phyloP scores from a whole-genome alignment of 2,888 invertebrate species.

The Tenthredo scrophulariae region DNA sequence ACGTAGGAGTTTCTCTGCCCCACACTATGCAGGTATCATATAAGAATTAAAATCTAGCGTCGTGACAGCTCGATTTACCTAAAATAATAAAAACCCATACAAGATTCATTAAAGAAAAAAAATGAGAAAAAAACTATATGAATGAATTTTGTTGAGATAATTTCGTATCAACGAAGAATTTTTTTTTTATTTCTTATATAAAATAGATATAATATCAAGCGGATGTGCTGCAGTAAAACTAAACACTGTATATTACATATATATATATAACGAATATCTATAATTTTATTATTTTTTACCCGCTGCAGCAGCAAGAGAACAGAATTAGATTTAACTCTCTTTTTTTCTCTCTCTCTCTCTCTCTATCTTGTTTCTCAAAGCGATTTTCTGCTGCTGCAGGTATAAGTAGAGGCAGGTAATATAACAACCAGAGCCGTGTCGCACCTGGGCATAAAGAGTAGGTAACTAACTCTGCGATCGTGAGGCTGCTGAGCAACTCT shows the following conservation, averaged over 20 bases:
- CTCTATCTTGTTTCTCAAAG: neutral
- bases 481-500: constrained; percentile 34
- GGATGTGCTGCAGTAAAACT: neutral
- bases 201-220: neutral
- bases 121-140: neutral
- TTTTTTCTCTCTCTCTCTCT: too few species aligned
- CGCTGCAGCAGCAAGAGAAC: constrained; percentile 1
- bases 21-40: neutral
- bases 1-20: neutral
- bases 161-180: neutral
- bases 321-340: neutral
- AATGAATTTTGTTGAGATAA: neutral
- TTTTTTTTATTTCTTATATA: neutral
- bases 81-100: neutral
- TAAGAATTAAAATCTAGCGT: neutral
- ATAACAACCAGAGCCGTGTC: constrained; percentile 29
- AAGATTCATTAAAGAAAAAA: neutral
- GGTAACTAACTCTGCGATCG: constrained; percentile 18
- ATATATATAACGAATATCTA: neutral
- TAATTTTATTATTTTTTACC: neutral
- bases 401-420: neutral
- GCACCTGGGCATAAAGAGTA: constrained; percentile 28
- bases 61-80: neutral
- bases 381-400: neutral
- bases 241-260: too few species aligned